Evolutionary conservation across 2,888 invertebrate genomes (phyloP).

Genomic region (Caenorhabditis doughertyi): DNA sequence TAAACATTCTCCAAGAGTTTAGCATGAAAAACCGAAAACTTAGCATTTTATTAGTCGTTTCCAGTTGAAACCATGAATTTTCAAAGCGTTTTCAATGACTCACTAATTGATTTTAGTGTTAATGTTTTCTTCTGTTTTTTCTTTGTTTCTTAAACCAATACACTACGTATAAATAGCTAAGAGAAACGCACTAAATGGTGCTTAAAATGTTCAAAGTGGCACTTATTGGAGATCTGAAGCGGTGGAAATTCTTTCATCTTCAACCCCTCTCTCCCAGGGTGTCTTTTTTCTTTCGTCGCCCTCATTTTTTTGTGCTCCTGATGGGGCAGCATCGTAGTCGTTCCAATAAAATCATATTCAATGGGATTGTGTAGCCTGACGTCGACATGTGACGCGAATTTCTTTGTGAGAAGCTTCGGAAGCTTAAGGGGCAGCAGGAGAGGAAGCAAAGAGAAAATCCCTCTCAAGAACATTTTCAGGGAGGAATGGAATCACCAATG

Average conservation of each 20-base stretch:
- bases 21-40: neutral
- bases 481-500: slow-evolving; percentile 32
- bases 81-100: neutral
- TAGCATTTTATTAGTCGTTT: neutral
- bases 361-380: slow-evolving; percentile 50
- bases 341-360: slow-evolving; percentile 61
- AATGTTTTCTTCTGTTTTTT: slow-evolving; percentile 21
- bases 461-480: slow-evolving; percentile 20
- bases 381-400: slow-evolving; percentile 54
- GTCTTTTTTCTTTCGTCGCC: slow-evolving; percentile 15
- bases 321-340: slow-evolving; percentile 40
- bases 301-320: neutral
- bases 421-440: neutral
- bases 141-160: slow-evolving; percentile 42
- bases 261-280: neutral
- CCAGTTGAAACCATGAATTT: neutral
- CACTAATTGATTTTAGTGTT: slow-evolving; percentile 2
- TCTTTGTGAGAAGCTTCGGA: slow-evolving; percentile 21
- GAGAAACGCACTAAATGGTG: slow-evolving; percentile 54
- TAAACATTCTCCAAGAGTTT: too few relatives aligned
- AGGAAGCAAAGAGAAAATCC: slow-evolving; percentile 9
- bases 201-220: slow-evolving; percentile 64
- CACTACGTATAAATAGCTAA: slow-evolving; percentile 47
- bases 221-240: slow-evolving; percentile 60
- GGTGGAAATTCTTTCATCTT: slow-evolving; percentile 57